These are phyloP conservation scores for Melieria picta DNA, from an alignment of 2,888 invertebrate species.

Conservation along the genomic window DNA sequence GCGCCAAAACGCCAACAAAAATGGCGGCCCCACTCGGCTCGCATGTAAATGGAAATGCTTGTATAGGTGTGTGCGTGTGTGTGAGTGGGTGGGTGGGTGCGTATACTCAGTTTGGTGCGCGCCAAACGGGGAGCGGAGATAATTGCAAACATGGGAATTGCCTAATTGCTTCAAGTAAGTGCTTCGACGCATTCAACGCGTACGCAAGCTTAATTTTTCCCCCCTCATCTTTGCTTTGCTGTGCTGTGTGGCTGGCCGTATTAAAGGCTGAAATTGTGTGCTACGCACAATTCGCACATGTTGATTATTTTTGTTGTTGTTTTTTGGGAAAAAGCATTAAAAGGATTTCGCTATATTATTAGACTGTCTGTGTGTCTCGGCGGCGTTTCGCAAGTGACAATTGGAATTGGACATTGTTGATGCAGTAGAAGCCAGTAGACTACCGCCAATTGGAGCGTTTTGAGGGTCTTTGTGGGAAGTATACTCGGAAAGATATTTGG, in stretches of 20 bases:
- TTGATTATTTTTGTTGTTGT: too few species aligned
- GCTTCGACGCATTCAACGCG: conserved; percentile 20
- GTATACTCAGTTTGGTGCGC: conserved; percentile 1
- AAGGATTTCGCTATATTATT: too few species aligned
- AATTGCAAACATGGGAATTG: conserved; percentile 63
- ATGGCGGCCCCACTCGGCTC: conserved; percentile 10
- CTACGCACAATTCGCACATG: too few species aligned
- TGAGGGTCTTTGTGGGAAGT: too few species aligned
- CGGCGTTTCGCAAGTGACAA: background rate
- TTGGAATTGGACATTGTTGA: conserved; percentile 2
- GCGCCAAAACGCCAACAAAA: conserved; percentile 5
- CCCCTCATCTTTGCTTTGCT: too few species aligned
- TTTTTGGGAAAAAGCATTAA: too few species aligned
- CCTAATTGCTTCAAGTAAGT: conserved; percentile 54
- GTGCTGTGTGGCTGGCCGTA: too few species aligned
- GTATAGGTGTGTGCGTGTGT: conserved; percentile 5
- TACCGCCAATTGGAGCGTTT: too few species aligned
- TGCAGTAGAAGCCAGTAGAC: conserved; percentile 21
- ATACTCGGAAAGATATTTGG: too few species aligned
- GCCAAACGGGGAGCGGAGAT: conserved; percentile 44
- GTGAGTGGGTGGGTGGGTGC: background rate
- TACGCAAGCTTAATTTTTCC: background rate
- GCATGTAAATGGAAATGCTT: background rate
- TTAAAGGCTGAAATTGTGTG: too few species aligned
- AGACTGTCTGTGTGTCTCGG: too few species aligned